These are phyloP conservation scores for Leptinotarsa rubiginosa DNA, from an alignment of 2,888 invertebrate genomes.

Conservation along the genomic window DNA sequence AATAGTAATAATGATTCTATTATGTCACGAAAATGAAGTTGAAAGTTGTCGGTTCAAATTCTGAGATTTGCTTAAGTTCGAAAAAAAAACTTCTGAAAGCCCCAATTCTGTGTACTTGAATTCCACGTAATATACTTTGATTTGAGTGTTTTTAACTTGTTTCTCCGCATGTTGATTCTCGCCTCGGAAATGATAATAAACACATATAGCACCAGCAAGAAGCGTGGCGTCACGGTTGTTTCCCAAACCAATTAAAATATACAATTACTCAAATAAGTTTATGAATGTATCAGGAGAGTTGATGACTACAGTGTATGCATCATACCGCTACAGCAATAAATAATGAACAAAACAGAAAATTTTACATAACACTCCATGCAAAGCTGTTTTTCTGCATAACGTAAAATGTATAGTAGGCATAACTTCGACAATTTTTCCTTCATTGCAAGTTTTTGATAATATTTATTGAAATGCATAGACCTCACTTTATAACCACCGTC, in stretches of 20 bases:
- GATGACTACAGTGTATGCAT: not conserved
- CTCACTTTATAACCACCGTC: too few species aligned
- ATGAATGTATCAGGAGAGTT: not conserved
- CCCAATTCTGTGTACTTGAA: not conserved
- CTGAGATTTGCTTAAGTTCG: too few species aligned
- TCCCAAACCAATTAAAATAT: constrained; percentile 10
- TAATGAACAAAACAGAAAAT: too few species aligned
- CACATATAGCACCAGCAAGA: not conserved
- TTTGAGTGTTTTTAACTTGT: not conserved
- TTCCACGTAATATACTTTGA: not conserved
- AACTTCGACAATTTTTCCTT: too few species aligned
- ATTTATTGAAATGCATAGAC: too few species aligned
- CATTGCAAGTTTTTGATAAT: too few species aligned
- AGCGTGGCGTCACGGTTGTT: not conserved
- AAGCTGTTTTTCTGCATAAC: too few species aligned
- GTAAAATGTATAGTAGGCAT: too few species aligned
- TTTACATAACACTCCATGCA: too few species aligned
- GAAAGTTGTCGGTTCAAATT: too few species aligned
- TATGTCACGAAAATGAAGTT: too few species aligned
- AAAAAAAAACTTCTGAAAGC: not conserved
- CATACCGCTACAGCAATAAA: not conserved
- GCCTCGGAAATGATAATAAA: not conserved
- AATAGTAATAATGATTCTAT: too few species aligned
- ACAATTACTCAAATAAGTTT: not conserved
- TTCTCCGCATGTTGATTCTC: not conserved